Base-by-base conservation (phyloP, 2,888 invertebrate genomes). In the Candidula unifasciata region DNA sequence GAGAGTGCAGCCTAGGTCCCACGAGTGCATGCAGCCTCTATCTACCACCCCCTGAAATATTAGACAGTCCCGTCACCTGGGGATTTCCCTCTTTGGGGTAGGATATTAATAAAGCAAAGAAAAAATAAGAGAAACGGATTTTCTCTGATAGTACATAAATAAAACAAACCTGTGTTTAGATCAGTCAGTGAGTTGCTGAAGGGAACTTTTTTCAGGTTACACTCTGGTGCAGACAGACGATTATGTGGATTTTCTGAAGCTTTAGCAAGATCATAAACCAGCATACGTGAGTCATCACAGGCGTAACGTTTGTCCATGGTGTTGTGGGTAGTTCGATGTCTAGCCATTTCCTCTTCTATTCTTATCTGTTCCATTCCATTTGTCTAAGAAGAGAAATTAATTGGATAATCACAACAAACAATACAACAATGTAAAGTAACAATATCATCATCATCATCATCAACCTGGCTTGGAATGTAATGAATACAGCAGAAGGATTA, bases 311-410 rank as follows among this genome's bases (percentile, higher is more conserved):
- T 88, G 89, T 91, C 91, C 54, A 90, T 86, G 16, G 89, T 89
- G 86, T 89, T 90, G 87, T 91, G 91, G 52, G 91, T 90, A 60
- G 91, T 90, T 80, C 93, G 96, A 91, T 97, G 97, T 84, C 98
- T 95, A 90, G 97, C 97, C 87, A 98, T 95, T 93, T 98, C 98
- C 0, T 97, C 97, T 94, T 99, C 98, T 89, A 99, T 97, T 90
- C 99, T 95, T 93, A 99, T 95, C 89, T 97, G 96, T 93, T 99
- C 99, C 99, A 99, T 99, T 94, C 99, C 99, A 94, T 98, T 98
- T 96, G 98, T 98, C 95, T 94, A 87, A 35, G 85, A 80, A 68
- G n/a, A 13, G 27, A 18, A 30, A 16, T 30, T 24, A 5, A 68
- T 68, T 30, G 27, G 5, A 30, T 27, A n/a, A 30, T 68, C n/a